Evolutionary conservation across 2,797 vertebrate species (phyloP), one percentile per base, ranked within the genome.

Genomic region (Tapera naevia): DNA sequence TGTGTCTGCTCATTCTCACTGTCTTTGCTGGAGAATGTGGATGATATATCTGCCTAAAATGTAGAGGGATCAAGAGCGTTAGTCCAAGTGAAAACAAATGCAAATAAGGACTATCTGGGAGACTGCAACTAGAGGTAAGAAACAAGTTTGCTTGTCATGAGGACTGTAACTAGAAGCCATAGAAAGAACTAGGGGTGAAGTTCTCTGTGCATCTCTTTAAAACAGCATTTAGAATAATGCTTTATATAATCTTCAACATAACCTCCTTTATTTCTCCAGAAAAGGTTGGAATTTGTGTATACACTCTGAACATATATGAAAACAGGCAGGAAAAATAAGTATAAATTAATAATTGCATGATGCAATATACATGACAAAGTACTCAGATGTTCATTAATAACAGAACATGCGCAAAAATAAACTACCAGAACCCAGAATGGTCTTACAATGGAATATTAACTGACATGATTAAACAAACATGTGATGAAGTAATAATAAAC

Each of bases 361-460:
- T 95, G 80, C 69, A 92, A 93, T 91, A 88, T 91, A 89, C 53
- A 91, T 82, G 70, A 88, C 22, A 88, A 86, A 46, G 57, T 81
- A 96, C 62, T 93, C 5, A 5, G 24, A 89, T 37, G 48, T 9
- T 93, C 76, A 76, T 96, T 91, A 91, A 91, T 93, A 91, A 92
- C 80, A 60, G 39, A 95, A 86, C 25, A 71, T 74, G 67, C 73
- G 86, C 46, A 94, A 95, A 96, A 96, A 91, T 82, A 81, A 96
- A 70, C 91, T 66, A 43, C 12, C n/a, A n/a, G n/a, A n/a, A 92
- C 39, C 13, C 75, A 41, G 58, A 89, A 66, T 86, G 53, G 37
- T 76, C 45, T 45, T 75, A 30, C 19, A 84, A 86, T 89, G 60
- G 45, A 91, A 76, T 92, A 76, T 88, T 92, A 91, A 92, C 48